Conservation (phyloP, 2,888 invertebrate species). For the Augiades crinisus region DNA sequence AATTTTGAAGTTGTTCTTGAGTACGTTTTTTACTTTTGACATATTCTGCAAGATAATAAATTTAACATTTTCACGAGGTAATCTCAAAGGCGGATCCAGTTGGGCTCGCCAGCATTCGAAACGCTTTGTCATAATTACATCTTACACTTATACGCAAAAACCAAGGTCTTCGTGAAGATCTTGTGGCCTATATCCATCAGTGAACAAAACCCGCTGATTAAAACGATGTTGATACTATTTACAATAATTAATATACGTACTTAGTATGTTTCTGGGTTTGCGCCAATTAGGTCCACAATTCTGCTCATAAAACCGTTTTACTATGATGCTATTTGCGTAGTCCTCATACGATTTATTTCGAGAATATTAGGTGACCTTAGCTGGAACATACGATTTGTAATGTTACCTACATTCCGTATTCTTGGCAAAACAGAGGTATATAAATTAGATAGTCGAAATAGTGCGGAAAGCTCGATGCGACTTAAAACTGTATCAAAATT, state of each 20-base stretch:
- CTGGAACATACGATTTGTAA: not conserved
- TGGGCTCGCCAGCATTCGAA: no score
- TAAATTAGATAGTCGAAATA: not conserved
- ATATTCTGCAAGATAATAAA: no score
- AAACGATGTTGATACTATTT: no score
- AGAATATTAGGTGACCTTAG: slow-evolving; percentile 8
- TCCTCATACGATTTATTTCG: not conserved
- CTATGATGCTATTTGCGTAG: slow-evolving; percentile 12
- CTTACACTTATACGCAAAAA: no score
- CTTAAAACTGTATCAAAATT: not conserved
- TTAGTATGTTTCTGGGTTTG: slow-evolving; percentile 15
- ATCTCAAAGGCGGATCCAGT: no score
- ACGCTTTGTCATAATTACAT: no score
- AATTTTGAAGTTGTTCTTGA: no score
- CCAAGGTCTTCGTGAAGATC: no score
- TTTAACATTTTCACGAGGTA: no score
- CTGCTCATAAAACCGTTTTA: slow-evolving; percentile 16
- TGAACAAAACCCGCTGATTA: no score
- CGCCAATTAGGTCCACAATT: slow-evolving; percentile 20
- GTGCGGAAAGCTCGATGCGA: not conserved
- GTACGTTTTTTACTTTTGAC: no score
- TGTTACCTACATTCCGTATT: not conserved
- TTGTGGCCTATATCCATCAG: no score
- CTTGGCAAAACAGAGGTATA: not conserved
- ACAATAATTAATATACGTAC: not conserved